phyloP scores from a whole-genome alignment of 2,113 vertebrate species.

The Tragelaphus scriptus region DNA sequence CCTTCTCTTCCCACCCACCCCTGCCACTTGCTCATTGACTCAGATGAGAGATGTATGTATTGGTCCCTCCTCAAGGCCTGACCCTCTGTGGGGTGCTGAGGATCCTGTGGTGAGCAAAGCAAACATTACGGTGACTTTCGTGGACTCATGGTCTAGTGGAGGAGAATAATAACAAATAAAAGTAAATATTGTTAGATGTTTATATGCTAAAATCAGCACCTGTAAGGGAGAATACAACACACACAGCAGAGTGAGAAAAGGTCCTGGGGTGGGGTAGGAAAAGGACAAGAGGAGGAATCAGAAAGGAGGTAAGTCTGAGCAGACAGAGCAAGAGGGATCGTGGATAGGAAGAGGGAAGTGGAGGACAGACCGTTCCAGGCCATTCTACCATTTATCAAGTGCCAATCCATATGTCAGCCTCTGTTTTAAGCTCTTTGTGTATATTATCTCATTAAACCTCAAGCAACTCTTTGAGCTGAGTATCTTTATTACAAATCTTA shows the following conservation, averaged over 20 bases:
- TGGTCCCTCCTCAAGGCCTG: not conserved
- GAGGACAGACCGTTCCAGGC: not conserved
- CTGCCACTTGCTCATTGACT: not conserved
- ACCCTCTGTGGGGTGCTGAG: not conserved
- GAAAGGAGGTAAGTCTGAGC: not conserved
- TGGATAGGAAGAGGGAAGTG: not conserved
- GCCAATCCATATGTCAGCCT: not conserved
- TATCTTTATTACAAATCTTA: not conserved
- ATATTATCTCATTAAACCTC: not conserved
- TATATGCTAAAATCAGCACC: not conserved
- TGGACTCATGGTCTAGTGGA: not conserved
- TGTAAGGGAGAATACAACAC: not conserved
- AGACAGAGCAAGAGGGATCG: not conserved
- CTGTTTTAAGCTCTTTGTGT: not conserved
- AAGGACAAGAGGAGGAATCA: not conserved
- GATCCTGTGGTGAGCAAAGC: not conserved
- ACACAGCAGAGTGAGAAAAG: not conserved
- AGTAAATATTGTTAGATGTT: not conserved
- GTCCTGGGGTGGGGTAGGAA: not conserved
- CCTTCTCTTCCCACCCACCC: not conserved
- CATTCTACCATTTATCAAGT: not conserved
- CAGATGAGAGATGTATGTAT: not conserved
- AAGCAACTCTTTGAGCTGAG: not conserved
- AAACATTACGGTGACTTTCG: not conserved
- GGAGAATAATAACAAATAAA: not conserved